These are phyloP conservation scores for Cantharis flavilabris DNA, from an alignment of 2,888 invertebrate genomes.

Conservation along the genomic window DNA sequence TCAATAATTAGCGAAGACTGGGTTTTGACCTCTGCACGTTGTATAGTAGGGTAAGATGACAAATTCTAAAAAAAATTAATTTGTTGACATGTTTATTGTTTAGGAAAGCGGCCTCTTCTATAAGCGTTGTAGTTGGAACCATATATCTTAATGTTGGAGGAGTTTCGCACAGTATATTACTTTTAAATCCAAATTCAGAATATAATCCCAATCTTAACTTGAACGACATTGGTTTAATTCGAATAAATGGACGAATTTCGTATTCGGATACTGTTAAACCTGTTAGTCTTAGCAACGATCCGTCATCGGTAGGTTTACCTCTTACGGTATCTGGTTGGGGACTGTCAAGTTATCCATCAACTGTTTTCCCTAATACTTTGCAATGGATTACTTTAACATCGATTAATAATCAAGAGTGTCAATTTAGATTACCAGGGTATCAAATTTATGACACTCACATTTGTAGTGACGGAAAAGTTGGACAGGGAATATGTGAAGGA, in stretches of 20 bases:
- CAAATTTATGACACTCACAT: slow-evolving; percentile 59
- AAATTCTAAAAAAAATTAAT: too few species aligned
- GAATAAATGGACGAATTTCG: not conserved
- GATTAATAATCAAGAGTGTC: slow-evolving; percentile 49
- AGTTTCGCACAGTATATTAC: slow-evolving; percentile 48
- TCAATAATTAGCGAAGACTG: not conserved
- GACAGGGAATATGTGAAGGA: slow-evolving; percentile 64
- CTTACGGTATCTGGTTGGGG: slow-evolving; percentile 30
- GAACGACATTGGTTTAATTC: not conserved
- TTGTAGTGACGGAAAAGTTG: slow-evolving; percentile 62
- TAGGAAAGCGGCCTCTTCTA: not conserved
- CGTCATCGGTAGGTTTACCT: not conserved
- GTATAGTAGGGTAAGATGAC: not conserved
- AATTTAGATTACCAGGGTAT: slow-evolving; percentile 29
- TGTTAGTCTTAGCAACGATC: not conserved
- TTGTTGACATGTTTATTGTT: not conserved
- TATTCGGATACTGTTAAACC: not conserved
- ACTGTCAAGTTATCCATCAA: slow-evolving; percentile 58
- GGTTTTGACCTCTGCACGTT: slow-evolving; percentile 2
- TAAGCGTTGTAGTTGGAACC: slow-evolving; percentile 57
- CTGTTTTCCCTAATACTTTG: slow-evolving; percentile 58
- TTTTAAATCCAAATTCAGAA: slow-evolving; percentile 13
- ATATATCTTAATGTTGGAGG: slow-evolving; percentile 57
- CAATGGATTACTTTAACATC: slow-evolving; percentile 60
- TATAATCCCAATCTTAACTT: not conserved